Conservation (phyloP, 2,113 vertebrate species). For the Dunckerocampus dactyliophorus region DNA sequence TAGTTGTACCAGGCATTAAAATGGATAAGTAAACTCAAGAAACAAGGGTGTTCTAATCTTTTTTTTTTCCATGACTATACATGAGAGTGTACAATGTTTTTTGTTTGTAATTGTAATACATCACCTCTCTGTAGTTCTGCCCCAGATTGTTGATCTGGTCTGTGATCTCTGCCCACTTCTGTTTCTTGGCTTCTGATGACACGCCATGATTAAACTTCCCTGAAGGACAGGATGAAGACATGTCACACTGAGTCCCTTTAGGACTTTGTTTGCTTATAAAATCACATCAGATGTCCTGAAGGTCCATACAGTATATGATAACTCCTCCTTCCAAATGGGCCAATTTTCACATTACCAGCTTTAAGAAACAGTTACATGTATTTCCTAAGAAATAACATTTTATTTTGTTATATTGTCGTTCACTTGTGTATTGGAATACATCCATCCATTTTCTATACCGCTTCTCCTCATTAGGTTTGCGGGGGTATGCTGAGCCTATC, state of each 20-base stretch:
- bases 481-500: no score
- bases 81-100: not conserved
- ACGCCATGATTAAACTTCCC: conserved; percentile 65
- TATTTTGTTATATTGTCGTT: not conserved
- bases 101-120: not conserved
- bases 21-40: no score
- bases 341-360: not conserved
- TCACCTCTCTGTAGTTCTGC: conserved; percentile 58
- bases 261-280: not conserved
- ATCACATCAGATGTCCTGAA: not conserved
- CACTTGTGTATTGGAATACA: not conserved
- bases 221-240: not conserved
- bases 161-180: conserved; percentile 62
- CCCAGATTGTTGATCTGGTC: conserved; percentile 59
- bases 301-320: not conserved
- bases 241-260: no score
- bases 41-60: no score
- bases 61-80: not conserved
- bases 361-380: not conserved
- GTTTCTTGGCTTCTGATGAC: conserved; percentile 59
- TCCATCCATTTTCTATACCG: no score
- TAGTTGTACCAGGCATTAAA: no score
- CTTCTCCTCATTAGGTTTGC: no score
- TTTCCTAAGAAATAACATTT: not conserved
- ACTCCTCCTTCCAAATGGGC: not conserved